Conservation (phyloP, 2,797 vertebrate species). For the Lemur catta region DNA sequence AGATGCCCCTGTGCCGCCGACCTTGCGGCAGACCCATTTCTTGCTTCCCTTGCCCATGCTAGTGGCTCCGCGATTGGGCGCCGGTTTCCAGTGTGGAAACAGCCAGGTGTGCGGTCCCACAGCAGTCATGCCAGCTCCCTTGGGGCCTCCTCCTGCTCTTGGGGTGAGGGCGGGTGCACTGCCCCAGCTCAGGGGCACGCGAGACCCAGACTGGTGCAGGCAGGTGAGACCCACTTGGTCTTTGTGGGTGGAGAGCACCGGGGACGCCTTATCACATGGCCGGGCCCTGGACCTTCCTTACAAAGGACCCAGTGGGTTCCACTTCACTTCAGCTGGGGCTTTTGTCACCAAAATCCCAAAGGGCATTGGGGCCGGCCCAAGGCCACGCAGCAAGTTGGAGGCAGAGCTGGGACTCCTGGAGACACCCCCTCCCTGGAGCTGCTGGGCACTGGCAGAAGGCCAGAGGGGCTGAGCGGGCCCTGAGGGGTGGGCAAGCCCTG, state of each 20-base stretch:
- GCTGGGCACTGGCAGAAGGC: background rate
- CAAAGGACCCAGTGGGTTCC: background rate
- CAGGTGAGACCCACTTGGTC: background rate
- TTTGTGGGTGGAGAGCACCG: fast-evolving
- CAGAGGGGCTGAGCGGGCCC: background rate
- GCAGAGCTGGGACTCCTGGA: background rate
- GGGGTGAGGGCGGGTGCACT: background rate
- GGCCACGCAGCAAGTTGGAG: too few species aligned
- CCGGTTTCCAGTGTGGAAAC: background rate
- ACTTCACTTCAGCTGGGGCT: background rate
- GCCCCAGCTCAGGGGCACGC: background rate
- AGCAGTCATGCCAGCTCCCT: too few species aligned
- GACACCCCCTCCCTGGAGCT: background rate
- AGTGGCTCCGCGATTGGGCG: background rate
- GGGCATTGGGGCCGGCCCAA: background rate
- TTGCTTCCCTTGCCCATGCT: background rate
- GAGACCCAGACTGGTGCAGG: background rate
- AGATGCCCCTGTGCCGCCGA: background rate
- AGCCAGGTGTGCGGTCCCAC: fast-evolving
- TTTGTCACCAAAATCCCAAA: background rate
- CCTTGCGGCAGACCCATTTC: background rate
- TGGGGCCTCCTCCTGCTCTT: too few species aligned
- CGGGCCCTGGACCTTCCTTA: background rate
- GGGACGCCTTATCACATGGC: fast-evolving
- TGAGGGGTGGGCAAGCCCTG: too few species aligned